These are phyloP conservation scores for Desmophyllum pertusum DNA, from an alignment of 92 coral and sea anemone species.

Conservation along the genomic window DNA sequence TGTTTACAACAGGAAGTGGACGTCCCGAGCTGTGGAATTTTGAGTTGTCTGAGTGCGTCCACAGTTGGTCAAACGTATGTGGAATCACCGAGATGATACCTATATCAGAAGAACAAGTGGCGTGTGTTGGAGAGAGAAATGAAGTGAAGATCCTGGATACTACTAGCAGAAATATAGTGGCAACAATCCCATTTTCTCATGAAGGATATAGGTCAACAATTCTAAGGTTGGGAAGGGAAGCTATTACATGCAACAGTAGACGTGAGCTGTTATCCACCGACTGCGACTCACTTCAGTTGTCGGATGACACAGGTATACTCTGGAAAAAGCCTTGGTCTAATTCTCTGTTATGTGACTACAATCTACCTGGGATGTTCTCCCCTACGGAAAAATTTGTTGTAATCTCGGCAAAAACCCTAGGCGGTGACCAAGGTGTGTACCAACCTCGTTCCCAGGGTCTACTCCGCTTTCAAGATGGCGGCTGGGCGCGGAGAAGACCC, in stretches of 20 bases:
- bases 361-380: background rate
- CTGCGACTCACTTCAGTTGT: background rate
- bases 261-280: background rate
- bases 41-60: slow-evolving; percentile 2
- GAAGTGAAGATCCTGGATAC: slow-evolving; percentile 1
- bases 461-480: no score
- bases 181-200: background rate
- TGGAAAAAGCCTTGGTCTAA: background rate
- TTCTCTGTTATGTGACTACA: no score
- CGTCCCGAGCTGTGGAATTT: slow-evolving; percentile 33
- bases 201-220: no score
- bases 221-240: no score
- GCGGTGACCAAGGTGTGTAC: background rate
- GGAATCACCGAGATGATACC: background rate
- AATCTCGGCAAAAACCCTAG: background rate
- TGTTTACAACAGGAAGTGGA: background rate
- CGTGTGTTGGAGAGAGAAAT: background rate
- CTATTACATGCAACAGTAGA: slow-evolving; percentile 3
- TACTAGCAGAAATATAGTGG: background rate
- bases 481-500: no score
- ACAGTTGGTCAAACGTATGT: background rate
- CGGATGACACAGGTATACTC: background rate
- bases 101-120: slow-evolving; percentile 15
- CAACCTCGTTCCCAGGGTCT: no score
- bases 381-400: background rate